A percentile compares a stretch with the other conserved stretches of the same genome.
Evolutionary conservation across 2,888 invertebrate genomes (phyloP).

Genomic region (Unio pictorum): DNA sequence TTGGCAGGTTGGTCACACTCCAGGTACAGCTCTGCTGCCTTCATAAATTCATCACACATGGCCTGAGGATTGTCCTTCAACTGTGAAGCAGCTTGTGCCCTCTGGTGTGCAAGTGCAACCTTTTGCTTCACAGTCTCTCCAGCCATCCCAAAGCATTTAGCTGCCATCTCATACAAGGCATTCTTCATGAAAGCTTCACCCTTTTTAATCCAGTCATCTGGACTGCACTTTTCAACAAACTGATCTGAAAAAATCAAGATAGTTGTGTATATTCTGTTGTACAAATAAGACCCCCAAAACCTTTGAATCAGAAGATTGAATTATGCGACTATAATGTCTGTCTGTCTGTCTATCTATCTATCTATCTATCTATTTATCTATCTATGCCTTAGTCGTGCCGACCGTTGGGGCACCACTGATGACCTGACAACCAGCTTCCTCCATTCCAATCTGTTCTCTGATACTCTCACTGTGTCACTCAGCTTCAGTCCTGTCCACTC

Average conservation of each 20-base stretch:
- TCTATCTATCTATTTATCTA: too few species aligned
- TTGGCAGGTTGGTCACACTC: constrained; percentile 40
- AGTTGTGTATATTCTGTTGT: too few species aligned
- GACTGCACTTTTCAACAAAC: constrained; percentile 57
- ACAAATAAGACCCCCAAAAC: too few species aligned
- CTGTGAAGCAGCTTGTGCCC: constrained; percentile 42
- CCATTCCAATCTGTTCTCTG: too few species aligned
- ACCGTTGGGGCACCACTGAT: too few species aligned
- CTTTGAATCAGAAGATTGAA: too few species aligned
- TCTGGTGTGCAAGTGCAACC: constrained; percentile 53
- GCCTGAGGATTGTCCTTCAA: constrained; percentile 43
- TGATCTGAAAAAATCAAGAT: constrained; percentile 11
- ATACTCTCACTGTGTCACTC: too few species aligned
- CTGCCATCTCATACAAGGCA: constrained; percentile 55
- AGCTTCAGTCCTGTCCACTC: too few species aligned
- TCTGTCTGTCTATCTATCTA: too few species aligned
- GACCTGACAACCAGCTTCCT: too few species aligned
- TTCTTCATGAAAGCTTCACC: constrained; percentile 59
- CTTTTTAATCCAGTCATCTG: constrained; percentile 51
- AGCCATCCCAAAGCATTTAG: constrained; percentile 58
- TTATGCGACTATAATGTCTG: too few species aligned
- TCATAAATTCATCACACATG: constrained; percentile 52
- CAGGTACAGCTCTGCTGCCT: constrained; percentile 50
- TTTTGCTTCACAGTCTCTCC: constrained; percentile 41
- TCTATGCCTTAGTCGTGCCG: too few species aligned